Evolutionary conservation across 2,888 invertebrate species (phyloP).

Genomic region (Pharmacophagus antenor): DNA sequence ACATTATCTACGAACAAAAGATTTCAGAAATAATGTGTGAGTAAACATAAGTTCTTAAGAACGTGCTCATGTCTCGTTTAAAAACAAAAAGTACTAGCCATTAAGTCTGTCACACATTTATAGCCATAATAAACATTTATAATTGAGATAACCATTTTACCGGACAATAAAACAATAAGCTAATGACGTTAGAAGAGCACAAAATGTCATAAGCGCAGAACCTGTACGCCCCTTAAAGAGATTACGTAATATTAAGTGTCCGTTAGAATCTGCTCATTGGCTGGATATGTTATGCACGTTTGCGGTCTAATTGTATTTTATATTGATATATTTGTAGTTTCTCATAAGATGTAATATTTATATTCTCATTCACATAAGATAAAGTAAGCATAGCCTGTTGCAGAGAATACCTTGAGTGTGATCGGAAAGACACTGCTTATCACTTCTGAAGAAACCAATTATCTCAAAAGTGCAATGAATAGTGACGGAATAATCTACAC

Average conservation of each 20-base stretch:
- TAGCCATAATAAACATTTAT: conserved; percentile 14
- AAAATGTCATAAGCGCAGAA: conserved; percentile 9
- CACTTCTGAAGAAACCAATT: too few relatives aligned
- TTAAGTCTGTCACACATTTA: conserved; percentile 13
- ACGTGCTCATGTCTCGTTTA: neutral
- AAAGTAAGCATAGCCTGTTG: too few relatives aligned
- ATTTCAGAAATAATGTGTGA: too few relatives aligned
- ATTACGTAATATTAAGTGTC: conserved; percentile 14
- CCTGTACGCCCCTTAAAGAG: conserved; percentile 1
- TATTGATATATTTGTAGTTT: too few relatives aligned
- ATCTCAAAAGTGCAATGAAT: too few relatives aligned
- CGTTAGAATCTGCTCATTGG: conserved; percentile 1
- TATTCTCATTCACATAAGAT: too few relatives aligned
- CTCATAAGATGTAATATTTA: too few relatives aligned
- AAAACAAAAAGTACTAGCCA: neutral
- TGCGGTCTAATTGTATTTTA: neutral
- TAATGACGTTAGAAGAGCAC: conserved; percentile 19
- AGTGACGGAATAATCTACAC: too few relatives aligned
- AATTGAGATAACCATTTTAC: conserved; percentile 16
- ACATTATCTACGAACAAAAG: too few relatives aligned
- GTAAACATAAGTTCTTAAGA: too few relatives aligned
- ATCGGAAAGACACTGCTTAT: too few relatives aligned
- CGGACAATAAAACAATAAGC: conserved; percentile 25
- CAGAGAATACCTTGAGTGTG: too few relatives aligned
- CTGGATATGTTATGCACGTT: neutral